A percentile compares a stretch with the other conserved stretches of the same genome.
Evolutionary conservation across 2,888 invertebrate species (phyloP).

Genomic region (Eupithecia exiguata): DNA sequence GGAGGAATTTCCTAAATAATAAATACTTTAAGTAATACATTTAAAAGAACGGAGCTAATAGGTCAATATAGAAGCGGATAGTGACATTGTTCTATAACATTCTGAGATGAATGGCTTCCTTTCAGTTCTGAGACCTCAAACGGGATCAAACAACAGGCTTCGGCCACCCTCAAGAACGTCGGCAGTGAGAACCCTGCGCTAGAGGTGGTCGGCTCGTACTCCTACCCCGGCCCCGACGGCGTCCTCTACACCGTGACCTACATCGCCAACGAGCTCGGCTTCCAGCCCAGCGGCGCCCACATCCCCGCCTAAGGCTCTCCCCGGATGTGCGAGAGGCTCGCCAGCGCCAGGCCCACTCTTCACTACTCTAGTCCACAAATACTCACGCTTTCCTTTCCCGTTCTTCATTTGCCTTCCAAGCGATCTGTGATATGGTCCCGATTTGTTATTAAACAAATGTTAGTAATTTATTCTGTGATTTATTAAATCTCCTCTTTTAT

Average conservation of each 20-base stretch:
- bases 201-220: conserved; percentile 62
- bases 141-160: conserved; percentile 54
- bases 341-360: background rate
- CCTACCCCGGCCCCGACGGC: conserved; percentile 75
- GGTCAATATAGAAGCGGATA: too few relatives aligned
- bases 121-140: conserved; percentile 65
- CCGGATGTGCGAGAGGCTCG: conserved; percentile 44
- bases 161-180: conserved; percentile 56
- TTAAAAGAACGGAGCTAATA: too few relatives aligned
- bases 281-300: conserved; percentile 74
- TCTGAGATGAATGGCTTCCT: background rate
- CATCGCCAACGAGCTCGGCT: conserved; percentile 81
- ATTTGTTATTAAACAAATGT: conserved; percentile 69
- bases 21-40: too few relatives aligned
- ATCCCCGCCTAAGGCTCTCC: conserved; percentile 24
- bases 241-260: conserved; percentile 75
- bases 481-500: background rate
- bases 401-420: conserved; percentile 57
- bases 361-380: conserved; percentile 45
- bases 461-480: conserved; percentile 53
- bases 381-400: conserved; percentile 46
- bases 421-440: conserved; percentile 79
- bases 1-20: too few relatives aligned
- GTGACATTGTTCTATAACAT: background rate
- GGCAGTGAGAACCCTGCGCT: conserved; percentile 64